Evolutionary conservation across 2,113 vertebrate genomes (phyloP).

Genomic region (Smithornis capensis): DNA sequence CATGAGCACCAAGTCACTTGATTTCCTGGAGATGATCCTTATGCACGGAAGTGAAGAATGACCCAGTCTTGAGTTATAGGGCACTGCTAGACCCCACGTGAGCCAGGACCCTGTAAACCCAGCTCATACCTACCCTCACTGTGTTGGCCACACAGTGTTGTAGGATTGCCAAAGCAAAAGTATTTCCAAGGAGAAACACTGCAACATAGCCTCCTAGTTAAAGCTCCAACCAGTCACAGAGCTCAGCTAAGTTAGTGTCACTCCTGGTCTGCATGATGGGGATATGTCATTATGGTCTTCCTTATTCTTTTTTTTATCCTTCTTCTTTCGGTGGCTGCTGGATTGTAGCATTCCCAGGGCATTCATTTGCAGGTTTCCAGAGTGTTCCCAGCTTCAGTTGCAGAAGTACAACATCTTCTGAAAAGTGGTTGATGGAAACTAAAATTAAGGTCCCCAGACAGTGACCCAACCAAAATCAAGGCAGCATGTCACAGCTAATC

Average conservation of each 20-base stretch:
- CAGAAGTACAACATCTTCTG: not conserved
- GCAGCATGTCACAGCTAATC: not conserved
- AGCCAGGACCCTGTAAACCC: not conserved
- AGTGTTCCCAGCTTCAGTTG: not conserved
- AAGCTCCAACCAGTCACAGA: not conserved
- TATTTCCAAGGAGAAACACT: not conserved
- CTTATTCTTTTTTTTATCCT: not conserved
- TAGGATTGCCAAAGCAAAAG: not conserved
- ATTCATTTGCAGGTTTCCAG: not conserved
- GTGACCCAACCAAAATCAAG: not conserved
- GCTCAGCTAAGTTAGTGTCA: not conserved
- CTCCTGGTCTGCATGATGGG: not conserved
- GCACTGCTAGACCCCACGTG: not conserved
- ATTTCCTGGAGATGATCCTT: not conserved
- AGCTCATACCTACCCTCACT: not conserved
- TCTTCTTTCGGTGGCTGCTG: not conserved
- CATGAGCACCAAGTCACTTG: not conserved
- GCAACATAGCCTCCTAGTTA: not conserved
- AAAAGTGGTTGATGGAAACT: not conserved
- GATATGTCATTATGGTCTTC: not conserved
- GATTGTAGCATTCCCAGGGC: not conserved
- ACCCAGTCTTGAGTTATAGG: not conserved
- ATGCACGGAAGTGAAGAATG: not conserved
- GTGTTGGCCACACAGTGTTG: not conserved
- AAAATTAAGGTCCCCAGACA: not conserved